Evolutionary conservation across 2,888 invertebrate species (phyloP), one percentile per base, ranked within the genome.

Genomic region (Eupithecia vulgata): DNA sequence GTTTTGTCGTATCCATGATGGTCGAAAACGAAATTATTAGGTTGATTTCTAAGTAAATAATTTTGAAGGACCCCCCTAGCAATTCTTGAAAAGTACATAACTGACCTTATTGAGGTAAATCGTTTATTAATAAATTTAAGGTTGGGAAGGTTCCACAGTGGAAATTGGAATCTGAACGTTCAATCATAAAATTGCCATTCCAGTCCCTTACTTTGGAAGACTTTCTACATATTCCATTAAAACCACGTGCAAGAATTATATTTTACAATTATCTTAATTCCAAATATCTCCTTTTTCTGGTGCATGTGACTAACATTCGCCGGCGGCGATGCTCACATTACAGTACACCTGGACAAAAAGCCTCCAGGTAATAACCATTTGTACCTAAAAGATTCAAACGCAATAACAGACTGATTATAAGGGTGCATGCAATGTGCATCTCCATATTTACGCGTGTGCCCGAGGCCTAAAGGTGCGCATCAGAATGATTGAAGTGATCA

Each of bases 401-500:
- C 25, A 57, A 52, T 52, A 25, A 12, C 25, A 57, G 25, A 12
- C 4, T 57, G 25, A 57, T 25, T 57, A 57, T 57, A 57, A 25
- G 57, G 25, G 57, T 57, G 25, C 57, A 12, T 13, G 57, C 57
- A 57, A 57, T 57, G 57, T 57, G 57, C 57, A 57, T 25, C 21
- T 57, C 13, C 25, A n/a, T 7, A n/a, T 48, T n/a, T 48, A n/a
- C 0, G 4, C 1, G 37, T 64, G 37, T 64, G 62, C 62, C 62
- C 35, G 15, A 37, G n/a, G 62, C 62, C 62, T 64, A 64, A 64
- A 35, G 35, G 37, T 35, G 62, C 34, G 1, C 34, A 35, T 35
- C 57, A 57, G 69, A 69, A 25, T 35, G 37, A 34, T 64, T 34
- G 62, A 64, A 37, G 35, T n/a, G 62, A 37, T 64, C 62, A 64